phyloP scores from a whole-genome alignment of 2,888 invertebrate species.

The Saturnia japonica region DNA sequence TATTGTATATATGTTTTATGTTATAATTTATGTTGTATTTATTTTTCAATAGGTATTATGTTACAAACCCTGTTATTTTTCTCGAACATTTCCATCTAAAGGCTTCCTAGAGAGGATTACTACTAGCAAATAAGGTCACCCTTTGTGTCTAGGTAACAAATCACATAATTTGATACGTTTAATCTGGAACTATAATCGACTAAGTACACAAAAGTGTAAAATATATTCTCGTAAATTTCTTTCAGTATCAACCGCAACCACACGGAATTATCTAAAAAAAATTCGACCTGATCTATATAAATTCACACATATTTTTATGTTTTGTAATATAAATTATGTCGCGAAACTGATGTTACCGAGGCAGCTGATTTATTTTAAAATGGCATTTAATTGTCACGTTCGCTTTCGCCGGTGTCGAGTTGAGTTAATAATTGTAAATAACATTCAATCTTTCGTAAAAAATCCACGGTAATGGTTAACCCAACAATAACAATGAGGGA shows the following conservation, averaged over 20 bases:
- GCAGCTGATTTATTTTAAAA: slow-evolving; percentile 79
- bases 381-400: slow-evolving; percentile 80
- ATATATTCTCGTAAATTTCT: background rate
- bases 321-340: slow-evolving; percentile 50
- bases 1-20: too few species aligned
- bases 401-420: slow-evolving; percentile 69
- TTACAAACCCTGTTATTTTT: too few species aligned
- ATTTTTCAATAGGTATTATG: too few species aligned
- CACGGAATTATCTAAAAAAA: background rate
- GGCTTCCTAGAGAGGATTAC: too few species aligned
- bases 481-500: slow-evolving; percentile 73
- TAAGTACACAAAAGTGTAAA: too few species aligned
- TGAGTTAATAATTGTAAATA: slow-evolving; percentile 81
- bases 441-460: slow-evolving; percentile 81
- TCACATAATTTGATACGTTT: too few species aligned
- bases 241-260: background rate
- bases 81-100: too few species aligned
- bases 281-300: background rate
- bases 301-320: background rate
- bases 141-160: too few species aligned
- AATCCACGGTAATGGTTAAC: slow-evolving; percentile 71
- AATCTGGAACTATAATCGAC: too few species aligned
- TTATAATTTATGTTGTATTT: too few species aligned
- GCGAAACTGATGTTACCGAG: slow-evolving; percentile 67
- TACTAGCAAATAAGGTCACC: too few species aligned